Percentiles rank a stretch among this genome's conserved stretches.
Evolutionary conservation across 2,888 invertebrate genomes (phyloP).

Genomic region (Drosophila lacicola): DNA sequence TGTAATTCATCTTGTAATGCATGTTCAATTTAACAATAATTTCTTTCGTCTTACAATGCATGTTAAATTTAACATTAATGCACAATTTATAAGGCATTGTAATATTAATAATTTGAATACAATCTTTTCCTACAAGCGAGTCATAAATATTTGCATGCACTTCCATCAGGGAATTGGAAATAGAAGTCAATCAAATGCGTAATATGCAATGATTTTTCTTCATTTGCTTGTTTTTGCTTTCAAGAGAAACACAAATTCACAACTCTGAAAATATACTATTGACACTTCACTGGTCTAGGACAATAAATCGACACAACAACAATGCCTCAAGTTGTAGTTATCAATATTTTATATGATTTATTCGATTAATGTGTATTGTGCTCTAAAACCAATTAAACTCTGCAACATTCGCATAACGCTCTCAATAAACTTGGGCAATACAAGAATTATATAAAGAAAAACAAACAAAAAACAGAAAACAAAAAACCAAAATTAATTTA

Average conservation of each 20-base stretch:
- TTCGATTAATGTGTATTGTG: conserved; percentile 21
- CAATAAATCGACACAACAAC: conserved; percentile 51
- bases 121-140: no score
- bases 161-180: conserved; percentile 14
- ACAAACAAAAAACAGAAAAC: conserved; percentile 1
- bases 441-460: no score
- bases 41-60: no score
- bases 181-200: not conserved
- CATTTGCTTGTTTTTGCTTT: not conserved
- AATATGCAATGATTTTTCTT: not conserved
- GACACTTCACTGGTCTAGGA: conserved; percentile 54
- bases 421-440: conserved; percentile 6
- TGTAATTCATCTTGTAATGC: no score
- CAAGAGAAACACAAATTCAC: not conserved
- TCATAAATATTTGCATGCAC: not conserved
- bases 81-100: conserved; percentile 1
- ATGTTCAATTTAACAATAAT: no score
- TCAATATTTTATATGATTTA: conserved; percentile 20
- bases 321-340: conserved; percentile 36
- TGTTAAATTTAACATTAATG: no score
- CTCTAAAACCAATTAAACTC: conserved; percentile 18
- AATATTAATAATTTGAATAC: not conserved
- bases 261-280: conserved; percentile 8
- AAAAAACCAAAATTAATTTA: conserved; percentile 24
- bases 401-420: conserved; percentile 10